These are phyloP conservation scores for Nomada goodeniana DNA, from an alignment of 2,888 invertebrate genomes.

Conservation along the genomic window DNA sequence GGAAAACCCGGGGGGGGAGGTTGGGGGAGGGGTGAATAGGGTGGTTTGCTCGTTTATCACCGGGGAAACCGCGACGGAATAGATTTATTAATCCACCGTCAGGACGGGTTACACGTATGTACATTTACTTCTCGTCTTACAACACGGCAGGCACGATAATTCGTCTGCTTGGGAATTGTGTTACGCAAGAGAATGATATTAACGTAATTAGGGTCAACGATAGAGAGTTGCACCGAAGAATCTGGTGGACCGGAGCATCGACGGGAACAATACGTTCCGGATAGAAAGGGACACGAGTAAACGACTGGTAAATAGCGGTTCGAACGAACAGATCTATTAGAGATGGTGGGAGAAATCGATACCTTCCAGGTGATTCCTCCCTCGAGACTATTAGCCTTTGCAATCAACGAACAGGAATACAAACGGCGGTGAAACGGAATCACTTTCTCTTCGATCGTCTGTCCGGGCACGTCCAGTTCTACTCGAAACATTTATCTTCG, in stretches of 20 bases:
- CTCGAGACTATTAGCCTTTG: neutral
- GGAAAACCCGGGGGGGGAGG: neutral
- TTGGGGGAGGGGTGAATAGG: too few species aligned
- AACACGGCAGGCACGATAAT: slow-evolving; percentile 50
- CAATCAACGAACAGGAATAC: neutral
- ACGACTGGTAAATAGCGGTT: neutral
- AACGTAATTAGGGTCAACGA: slow-evolving; percentile 76
- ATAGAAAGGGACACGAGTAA: neutral
- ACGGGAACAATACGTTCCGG: slow-evolving; percentile 31
- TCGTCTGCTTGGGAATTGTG: slow-evolving; percentile 62
- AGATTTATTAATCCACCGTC: slow-evolving; percentile 51
- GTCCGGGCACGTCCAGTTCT: too few species aligned
- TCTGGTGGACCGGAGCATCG: slow-evolving; percentile 33
- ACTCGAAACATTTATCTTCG: too few species aligned
- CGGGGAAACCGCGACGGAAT: slow-evolving; percentile 34
- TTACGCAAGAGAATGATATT: slow-evolving; percentile 73
- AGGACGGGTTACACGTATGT: slow-evolving; percentile 24
- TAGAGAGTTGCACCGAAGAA: slow-evolving; percentile 59
- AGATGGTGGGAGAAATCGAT: slow-evolving; percentile 8
- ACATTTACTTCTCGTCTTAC: slow-evolving; percentile 42
- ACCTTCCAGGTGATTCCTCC: neutral
- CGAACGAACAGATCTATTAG: neutral
- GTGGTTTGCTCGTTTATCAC: slow-evolving; percentile 37
- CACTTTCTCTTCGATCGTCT: slow-evolving; percentile 16
- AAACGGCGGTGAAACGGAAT: neutral